Evolutionary conservation across 2,113 vertebrate species (phyloP).

Genomic region (Elgaria multicarinata): DNA sequence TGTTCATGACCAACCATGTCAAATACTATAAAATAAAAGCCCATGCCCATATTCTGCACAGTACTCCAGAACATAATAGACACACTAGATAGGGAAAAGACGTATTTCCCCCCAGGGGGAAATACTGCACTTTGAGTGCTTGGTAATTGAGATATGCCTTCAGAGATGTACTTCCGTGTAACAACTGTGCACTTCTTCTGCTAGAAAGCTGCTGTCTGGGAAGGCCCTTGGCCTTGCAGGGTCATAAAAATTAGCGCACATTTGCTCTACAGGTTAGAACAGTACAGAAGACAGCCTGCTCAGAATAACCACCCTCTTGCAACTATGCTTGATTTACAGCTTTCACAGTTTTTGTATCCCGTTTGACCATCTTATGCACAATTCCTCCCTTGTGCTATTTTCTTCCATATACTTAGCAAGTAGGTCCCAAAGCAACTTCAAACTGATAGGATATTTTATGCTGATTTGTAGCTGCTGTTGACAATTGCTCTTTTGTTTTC

Average conservation of each 20-base stretch:
- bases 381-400: constrained; percentile 23
- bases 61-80: not conserved
- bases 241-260: not conserved
- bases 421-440: constrained; percentile 16
- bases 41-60: not conserved
- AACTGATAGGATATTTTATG: not conserved
- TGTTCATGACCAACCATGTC: not conserved
- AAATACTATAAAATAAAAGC: not conserved
- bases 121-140: not conserved
- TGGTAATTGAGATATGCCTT: not conserved
- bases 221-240: not conserved
- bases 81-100: not conserved
- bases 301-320: not conserved
- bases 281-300: not conserved
- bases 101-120: no score
- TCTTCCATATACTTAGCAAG: constrained; percentile 2
- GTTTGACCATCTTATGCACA: constrained; percentile 31
- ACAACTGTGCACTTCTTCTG: not conserved
- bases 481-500: constrained; percentile 60
- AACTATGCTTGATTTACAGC: not conserved
- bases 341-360: not conserved
- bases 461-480: constrained; percentile 11
- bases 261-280: constrained; percentile 26
- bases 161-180: not conserved
- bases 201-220: not conserved